Evolutionary conservation across 2,113 vertebrate species (phyloP).

Genomic region (Thunnus maccoyii): DNA sequence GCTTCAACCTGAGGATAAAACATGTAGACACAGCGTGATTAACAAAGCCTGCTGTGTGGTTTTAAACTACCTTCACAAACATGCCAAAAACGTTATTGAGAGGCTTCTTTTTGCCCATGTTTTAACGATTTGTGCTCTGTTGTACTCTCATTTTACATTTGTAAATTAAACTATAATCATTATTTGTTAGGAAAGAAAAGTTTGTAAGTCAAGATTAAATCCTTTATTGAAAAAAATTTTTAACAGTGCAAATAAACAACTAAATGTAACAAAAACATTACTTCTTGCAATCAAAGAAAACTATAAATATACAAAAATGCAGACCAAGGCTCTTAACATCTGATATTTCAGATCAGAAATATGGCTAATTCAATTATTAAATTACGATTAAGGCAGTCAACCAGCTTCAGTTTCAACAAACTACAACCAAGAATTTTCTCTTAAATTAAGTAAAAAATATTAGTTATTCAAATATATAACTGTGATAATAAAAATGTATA

Average conservation of each 20-base stretch:
- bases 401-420: constrained; percentile 51
- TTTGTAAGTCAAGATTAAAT: not conserved
- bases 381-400: constrained; percentile 71
- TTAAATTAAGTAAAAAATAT: constrained; percentile 66
- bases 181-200: not conserved
- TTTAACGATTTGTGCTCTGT: not conserved
- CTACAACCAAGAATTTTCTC: constrained; percentile 45
- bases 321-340: constrained; percentile 39
- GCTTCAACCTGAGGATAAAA: not conserved
- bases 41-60: not conserved
- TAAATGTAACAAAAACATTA: constrained; percentile 45
- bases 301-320: constrained; percentile 64
- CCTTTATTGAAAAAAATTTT: constrained; percentile 57
- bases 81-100: too few relatives aligned
- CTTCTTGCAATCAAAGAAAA: constrained; percentile 45
- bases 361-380: constrained; percentile 50
- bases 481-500: constrained; percentile 31
- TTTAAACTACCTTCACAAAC: not conserved
- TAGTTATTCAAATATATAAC: constrained; percentile 53
- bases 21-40: not conserved
- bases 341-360: constrained; percentile 49
- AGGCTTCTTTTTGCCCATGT: too few relatives aligned
- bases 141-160: not conserved
- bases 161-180: not conserved
- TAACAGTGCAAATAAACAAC: constrained; percentile 58